These are phyloP conservation scores for Hipposideros larvatus DNA, from an alignment of 2,797 vertebrate genomes.

Conservation along the genomic window DNA sequence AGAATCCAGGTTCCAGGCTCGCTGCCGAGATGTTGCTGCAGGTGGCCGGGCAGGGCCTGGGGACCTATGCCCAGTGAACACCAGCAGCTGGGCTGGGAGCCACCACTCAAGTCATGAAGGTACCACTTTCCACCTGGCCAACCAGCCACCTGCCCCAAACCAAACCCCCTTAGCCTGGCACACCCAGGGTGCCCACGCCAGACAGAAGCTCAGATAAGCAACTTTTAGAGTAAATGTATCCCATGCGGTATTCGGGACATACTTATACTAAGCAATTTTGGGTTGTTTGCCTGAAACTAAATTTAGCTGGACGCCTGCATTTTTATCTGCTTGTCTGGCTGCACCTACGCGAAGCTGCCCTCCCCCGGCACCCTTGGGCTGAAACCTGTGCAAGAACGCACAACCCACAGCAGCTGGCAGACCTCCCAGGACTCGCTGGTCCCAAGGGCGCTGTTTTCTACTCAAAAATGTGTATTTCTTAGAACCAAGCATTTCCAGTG, in stretches of 20 bases:
- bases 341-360: not conserved
- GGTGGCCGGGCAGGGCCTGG: not conserved
- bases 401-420: not conserved
- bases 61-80: not conserved
- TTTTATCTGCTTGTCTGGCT: not conserved
- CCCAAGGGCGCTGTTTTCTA: not conserved
- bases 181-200: not conserved
- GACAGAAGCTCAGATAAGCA: not conserved
- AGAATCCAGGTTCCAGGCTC: not conserved
- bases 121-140: not conserved
- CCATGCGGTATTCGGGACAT: accelerated
- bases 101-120: not conserved
- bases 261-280: not conserved
- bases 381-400: not conserved
- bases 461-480: not conserved
- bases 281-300: not conserved
- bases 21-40: not conserved
- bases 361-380: not conserved
- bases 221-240: accelerated
- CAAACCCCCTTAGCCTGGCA: not conserved
- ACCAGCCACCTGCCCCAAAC: not conserved
- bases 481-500: not conserved
- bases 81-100: not conserved
- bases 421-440: not conserved
- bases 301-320: not conserved